Evolutionary conservation across 2,113 vertebrate species (phyloP).

Genomic region (Hyperopisus bebe): DNA sequence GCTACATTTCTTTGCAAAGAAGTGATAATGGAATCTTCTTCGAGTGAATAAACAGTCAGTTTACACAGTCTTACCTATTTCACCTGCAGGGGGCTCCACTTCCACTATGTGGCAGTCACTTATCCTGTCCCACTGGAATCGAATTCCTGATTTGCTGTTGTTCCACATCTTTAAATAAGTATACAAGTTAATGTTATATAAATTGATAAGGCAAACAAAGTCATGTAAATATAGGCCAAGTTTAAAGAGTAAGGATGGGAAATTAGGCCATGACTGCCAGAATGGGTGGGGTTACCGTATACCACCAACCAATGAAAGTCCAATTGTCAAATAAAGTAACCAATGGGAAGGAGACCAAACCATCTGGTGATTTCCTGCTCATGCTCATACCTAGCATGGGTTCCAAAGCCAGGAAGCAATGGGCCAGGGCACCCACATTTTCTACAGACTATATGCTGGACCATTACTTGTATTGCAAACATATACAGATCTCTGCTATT

Average conservation of each 20-base stretch:
- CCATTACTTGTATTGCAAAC: neutral
- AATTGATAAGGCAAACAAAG: neutral
- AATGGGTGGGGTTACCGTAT: neutral
- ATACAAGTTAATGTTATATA: neutral
- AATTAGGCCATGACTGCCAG: neutral
- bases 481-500: neutral
- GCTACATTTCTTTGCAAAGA: neutral
- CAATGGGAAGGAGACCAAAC: neutral
- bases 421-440: neutral
- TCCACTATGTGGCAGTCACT: conserved; percentile 62
- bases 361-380: neutral
- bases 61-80: conserved; percentile 58
- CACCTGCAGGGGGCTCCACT: conserved; percentile 71
- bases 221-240: neutral
- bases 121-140: conserved; percentile 71
- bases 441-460: too few species aligned
- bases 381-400: neutral
- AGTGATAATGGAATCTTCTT: neutral
- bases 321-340: neutral
- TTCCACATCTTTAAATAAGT: conserved; percentile 82
- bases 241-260: neutral
- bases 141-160: conserved; percentile 72
- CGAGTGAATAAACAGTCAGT: neutral
- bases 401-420: neutral
- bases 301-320: neutral